Evolutionary conservation across 2,797 vertebrate genomes (phyloP), one percentile per base, ranked within the genome.

Genomic region (Hypotaenidia okinawae): DNA sequence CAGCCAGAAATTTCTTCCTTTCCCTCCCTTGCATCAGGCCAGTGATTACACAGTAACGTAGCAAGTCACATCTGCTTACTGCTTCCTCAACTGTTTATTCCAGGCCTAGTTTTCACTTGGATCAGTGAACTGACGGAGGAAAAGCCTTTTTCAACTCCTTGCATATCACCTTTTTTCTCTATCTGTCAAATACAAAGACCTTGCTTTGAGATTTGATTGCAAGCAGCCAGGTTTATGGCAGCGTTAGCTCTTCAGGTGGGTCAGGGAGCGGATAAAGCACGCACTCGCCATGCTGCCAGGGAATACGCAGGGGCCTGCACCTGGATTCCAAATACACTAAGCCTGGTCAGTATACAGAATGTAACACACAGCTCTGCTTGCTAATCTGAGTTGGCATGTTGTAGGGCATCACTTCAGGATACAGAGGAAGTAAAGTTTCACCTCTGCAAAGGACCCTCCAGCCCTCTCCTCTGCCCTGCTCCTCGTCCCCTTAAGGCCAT

Each of bases 231-330:
- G 43, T 19, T 45, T 45, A 45, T 19, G 49, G 49, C 33, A 81
- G 49, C 0, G 0, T 11, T 32, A 64, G 39, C 27, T 63, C 52
- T 70, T 47, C 57, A 33, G 62, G 13, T 49, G 45, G 78, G 37
- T 54, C 69, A 74, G 1, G 0, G 52, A 70, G 35, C 0, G 3
- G 33, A 45, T 25, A 11, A 59, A 7, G 12, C 5, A n/a, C 1
- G 0, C 16, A 54, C 33, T 68, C 61, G 27, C 1, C 2, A 43
- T 3, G 9, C 16, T 43, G 45, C 32, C 16, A 59, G 47, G 47
- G 5, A 23, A 49, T 10, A 51, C 1, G 2, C 39, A 52, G 47
- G 27, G 57, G 21, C 37, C 63, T 68, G 59, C 16, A 17, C 58
- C 45, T 16, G 13, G 49, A 33, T 68, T 82, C 33, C 52, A 16